These are phyloP conservation scores for Thryonomys swinderianus DNA, from an alignment of 2,113 vertebrate species.

Conservation along the genomic window DNA sequence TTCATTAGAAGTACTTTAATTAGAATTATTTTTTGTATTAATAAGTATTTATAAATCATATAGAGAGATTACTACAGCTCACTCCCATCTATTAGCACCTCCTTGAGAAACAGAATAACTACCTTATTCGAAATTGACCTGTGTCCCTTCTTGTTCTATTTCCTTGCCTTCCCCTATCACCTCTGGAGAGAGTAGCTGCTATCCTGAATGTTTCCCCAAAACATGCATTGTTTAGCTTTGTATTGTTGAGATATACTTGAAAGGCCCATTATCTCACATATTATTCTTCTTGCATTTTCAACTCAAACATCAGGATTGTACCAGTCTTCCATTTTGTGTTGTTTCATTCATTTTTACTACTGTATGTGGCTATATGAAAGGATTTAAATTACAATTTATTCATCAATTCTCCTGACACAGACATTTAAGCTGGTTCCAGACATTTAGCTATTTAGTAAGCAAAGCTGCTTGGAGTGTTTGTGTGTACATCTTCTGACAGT, in stretches of 20 bases:
- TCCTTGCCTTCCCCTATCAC: neutral
- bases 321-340: neutral
- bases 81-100: neutral
- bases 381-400: neutral
- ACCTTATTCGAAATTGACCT: neutral
- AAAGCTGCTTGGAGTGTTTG: neutral
- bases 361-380: neutral
- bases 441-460: neutral
- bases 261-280: neutral
- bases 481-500: neutral
- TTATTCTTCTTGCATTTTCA: slow-evolving; percentile 9
- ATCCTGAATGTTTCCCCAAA: neutral
- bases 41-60: neutral
- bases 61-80: neutral
- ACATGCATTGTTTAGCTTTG: neutral
- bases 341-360: neutral
- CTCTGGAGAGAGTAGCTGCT: neutral
- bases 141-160: rapidly evolving
- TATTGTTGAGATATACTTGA: neutral
- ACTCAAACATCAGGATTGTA: neutral
- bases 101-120: neutral
- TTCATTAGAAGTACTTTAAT: neutral
- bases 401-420: neutral
- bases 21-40: neutral
- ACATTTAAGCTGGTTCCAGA: neutral